A percentile compares a stretch with the other conserved stretches of the same genome.
These are phyloP conservation scores for Macquaria ambigua DNA, from an alignment of 2,113 vertebrate genomes.

Conservation along the genomic window DNA sequence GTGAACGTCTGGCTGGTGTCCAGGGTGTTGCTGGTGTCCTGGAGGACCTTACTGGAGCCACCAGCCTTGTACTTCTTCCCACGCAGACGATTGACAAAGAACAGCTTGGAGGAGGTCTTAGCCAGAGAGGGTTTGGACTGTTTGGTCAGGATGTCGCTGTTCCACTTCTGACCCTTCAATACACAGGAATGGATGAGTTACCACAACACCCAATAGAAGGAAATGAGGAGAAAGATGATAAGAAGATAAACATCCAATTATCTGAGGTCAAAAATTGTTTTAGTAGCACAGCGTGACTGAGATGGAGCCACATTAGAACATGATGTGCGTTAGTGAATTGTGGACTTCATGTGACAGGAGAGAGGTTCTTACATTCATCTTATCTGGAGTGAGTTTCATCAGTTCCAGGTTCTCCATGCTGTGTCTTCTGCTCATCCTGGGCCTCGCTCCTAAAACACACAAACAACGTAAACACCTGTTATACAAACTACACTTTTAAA, in stretches of 20 bases:
- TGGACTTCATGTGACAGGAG: neutral
- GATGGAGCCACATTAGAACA: neutral
- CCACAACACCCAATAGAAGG: neutral
- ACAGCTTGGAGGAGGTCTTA: constrained; percentile 94
- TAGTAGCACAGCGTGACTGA: neutral
- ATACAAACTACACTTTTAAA: neutral
- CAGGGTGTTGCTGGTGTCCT: constrained; percentile 93
- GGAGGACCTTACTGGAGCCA: constrained; percentile 89
- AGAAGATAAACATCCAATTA: neutral
- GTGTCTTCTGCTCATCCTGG: constrained; percentile 89
- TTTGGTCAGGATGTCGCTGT: constrained; percentile 91
- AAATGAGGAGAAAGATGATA: neutral
- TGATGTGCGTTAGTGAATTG: neutral
- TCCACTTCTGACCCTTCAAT: constrained; percentile 92
- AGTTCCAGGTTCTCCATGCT: constrained; percentile 99
- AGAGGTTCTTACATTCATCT: constrained; percentile 83
- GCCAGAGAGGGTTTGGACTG: constrained; percentile 90
- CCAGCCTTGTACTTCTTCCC: constrained; percentile 92
- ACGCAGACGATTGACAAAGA: constrained; percentile 93
- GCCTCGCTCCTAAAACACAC: constrained; percentile 85
- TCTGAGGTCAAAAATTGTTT: neutral
- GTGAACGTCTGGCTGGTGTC: constrained; percentile 78
- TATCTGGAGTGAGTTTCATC: constrained; percentile 96
- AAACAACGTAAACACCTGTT: neutral
- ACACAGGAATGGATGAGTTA: neutral